phyloP scores from a whole-genome alignment of 2,113 vertebrate genomes.

The Lanius ludovicianus region DNA sequence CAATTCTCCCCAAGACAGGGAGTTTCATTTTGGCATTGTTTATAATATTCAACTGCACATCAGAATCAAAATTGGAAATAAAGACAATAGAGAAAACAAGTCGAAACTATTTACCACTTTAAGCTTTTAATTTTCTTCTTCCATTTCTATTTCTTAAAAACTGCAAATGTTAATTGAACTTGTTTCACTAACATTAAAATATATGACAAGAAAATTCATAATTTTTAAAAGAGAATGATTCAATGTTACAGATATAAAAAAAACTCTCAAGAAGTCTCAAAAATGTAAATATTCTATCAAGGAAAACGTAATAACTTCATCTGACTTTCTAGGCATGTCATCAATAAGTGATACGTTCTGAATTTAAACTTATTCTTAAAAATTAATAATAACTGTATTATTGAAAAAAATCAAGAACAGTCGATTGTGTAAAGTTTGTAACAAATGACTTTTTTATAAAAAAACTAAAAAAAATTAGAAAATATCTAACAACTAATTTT shows the following conservation, averaged over 20 bases:
- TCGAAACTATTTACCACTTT: neutral
- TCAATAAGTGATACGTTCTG: neutral
- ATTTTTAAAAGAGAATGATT: neutral
- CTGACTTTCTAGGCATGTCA: neutral
- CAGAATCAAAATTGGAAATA: neutral
- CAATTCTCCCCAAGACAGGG: neutral
- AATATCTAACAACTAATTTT: neutral
- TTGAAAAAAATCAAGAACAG: neutral
- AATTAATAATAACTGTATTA: neutral
- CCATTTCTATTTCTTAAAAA: neutral
- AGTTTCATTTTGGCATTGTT: neutral
- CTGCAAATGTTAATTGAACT: neutral
- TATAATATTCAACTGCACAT: neutral
- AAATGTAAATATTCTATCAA: neutral
- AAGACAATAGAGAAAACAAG: neutral
- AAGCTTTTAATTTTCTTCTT: neutral
- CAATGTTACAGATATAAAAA: neutral
- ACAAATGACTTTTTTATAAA: neutral
- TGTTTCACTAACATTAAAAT: neutral
- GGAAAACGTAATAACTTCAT: neutral
- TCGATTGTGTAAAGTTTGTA: neutral
- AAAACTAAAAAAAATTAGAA: neutral
- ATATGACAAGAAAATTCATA: neutral
- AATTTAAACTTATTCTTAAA: neutral
- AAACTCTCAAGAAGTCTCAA: neutral